These are phyloP conservation scores for Trichechus manatus DNA, from an alignment of 2,113 vertebrate genomes.

Conservation along the genomic window DNA sequence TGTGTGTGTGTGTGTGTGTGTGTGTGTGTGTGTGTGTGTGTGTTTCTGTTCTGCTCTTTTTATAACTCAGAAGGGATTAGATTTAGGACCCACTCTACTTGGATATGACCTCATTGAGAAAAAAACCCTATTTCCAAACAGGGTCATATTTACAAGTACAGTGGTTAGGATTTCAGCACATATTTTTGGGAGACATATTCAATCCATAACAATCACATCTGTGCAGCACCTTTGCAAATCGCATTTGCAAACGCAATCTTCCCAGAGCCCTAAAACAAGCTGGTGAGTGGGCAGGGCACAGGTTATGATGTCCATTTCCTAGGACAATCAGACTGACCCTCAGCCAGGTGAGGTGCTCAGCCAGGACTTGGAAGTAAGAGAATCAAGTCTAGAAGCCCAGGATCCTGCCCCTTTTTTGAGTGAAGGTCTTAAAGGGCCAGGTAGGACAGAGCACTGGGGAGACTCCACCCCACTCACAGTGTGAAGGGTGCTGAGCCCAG, in stretches of 20 bases:
- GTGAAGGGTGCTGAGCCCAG: fast-evolving
- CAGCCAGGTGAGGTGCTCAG: not conserved
- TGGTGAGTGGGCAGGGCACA: not conserved
- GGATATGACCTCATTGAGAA: not conserved
- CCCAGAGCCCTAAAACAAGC: not conserved
- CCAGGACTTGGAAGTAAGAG: too few relatives aligned
- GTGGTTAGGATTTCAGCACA: not conserved
- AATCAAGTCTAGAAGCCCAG: not conserved
- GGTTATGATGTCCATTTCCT: not conserved
- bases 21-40: not conserved
- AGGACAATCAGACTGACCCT: not conserved
- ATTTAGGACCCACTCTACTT: not conserved
- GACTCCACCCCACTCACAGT: fast-evolving
- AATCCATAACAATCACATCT: not conserved
- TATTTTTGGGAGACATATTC: not conserved
- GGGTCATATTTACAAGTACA: too few relatives aligned
- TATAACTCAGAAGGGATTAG: not conserved
- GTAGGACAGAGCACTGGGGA: not conserved
- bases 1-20: not conserved
- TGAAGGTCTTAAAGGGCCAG: not conserved
- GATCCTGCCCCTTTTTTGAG: not conserved
- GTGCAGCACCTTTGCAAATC: fast-evolving
- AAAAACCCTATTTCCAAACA: not conserved
- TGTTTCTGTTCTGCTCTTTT: not conserved
- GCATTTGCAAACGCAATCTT: not conserved